Percentiles rank a stretch among this genome's conserved stretches.
phyloP scores from a whole-genome alignment of 1,140 invertebrate genomes.

The Sipha flava region DNA sequence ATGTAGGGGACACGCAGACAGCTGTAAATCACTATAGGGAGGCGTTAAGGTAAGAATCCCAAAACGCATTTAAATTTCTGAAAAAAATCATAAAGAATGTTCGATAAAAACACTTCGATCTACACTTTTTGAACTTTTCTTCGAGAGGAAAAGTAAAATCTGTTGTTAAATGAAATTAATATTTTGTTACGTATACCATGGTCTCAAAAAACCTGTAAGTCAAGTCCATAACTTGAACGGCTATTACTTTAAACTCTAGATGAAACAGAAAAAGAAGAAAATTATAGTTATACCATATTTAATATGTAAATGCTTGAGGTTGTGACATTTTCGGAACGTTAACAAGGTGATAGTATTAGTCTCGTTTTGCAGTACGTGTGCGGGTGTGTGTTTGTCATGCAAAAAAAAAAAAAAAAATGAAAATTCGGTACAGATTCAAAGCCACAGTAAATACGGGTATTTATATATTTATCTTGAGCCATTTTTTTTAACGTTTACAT shows the following conservation, averaged over 20 bases:
- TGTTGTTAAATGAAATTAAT: too few relatives aligned
- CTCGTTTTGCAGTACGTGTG: too few relatives aligned
- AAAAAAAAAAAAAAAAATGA: not conserved
- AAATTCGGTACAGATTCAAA: not conserved
- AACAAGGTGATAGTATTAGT: not conserved
- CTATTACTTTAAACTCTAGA: too few relatives aligned
- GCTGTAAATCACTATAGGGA: constrained; percentile 71
- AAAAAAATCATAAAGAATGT: not conserved
- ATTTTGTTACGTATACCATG: too few relatives aligned
- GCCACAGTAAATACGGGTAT: not conserved
- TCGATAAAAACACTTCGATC: too few relatives aligned
- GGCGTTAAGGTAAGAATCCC: constrained; percentile 63
- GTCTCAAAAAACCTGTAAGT: too few relatives aligned
- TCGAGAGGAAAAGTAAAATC: too few relatives aligned
- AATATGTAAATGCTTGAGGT: not conserved
- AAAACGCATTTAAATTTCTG: constrained; percentile 24
- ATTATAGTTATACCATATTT: not conserved
- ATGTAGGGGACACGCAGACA: constrained; percentile 55
- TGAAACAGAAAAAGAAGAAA: not conserved
- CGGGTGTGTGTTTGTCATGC: too few relatives aligned
- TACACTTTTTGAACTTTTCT: too few relatives aligned
- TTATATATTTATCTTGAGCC: too few relatives aligned
- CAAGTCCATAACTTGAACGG: too few relatives aligned
- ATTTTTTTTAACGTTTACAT: not conserved
- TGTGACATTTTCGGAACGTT: not conserved